Evolutionary conservation across 2,797 vertebrate genomes (phyloP), one percentile per base, ranked within the genome.

Genomic region (Champsocephalus gunnari): DNA sequence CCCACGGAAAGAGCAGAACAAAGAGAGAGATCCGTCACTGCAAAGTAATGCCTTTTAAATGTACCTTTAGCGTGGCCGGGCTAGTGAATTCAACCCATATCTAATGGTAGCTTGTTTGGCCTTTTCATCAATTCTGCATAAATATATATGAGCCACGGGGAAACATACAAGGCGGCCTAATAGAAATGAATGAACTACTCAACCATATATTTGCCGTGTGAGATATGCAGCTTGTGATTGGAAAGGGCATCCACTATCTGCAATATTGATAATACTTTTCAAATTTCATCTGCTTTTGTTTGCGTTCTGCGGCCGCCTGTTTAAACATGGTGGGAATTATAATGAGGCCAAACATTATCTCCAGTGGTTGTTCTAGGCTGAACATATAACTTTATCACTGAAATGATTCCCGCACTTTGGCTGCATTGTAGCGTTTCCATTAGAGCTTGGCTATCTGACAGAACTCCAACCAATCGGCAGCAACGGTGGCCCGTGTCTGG

Each of bases 201-300:
- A 97, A 97, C 96, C 97, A 95, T 98, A 97, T 98, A 98, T 98
- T 98, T 98, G 96, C 97, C 92, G 95, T 96, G 96, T 95, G 96
- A 99, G 97, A 98, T 98, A 98, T 91, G 97, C 96, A 96, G 97
- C 96, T 97, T 97, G 97, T 98, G 96, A 98, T 97, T 97, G 96
- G 96, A 99, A 99, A 98, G 97, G 97, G 96, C 98, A 98, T 97
- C 96, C 96, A 96, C 98, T 98, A 98, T 99, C 98, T 98, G 96
- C 97, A 97, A 96, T 97, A 99, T 98, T 99, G 98, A 99, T 99
- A 99, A 99, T 98, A 98, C 97, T 98, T 99, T 98, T 98, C 97
- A 98, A 98, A 98, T 99, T 99, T 99, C 97, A 98, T 98, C 97
- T 98, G 98, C 98, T 99, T 99, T 98, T 99, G 98, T 99, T 99